phyloP scores from a whole-genome alignment of 2,797 vertebrate genomes.

The Galago senegalensis region DNA sequence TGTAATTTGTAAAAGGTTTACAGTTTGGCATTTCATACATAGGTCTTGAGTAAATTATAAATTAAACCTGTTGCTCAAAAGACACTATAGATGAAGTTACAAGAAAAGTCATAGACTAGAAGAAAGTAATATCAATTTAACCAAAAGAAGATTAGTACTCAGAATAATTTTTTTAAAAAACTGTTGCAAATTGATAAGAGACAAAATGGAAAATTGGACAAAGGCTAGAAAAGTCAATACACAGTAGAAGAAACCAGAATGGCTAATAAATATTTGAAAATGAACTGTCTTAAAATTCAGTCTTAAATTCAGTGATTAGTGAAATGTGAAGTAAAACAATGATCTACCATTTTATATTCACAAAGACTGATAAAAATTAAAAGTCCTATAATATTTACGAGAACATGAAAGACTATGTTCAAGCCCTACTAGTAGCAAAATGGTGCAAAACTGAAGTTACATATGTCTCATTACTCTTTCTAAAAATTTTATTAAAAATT shows the following conservation, averaged over 20 bases:
- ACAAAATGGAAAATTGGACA: slow-evolving; percentile 14
- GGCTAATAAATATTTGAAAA: slow-evolving; percentile 30
- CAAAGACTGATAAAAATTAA: slow-evolving; percentile 20
- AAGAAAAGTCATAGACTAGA: slow-evolving; percentile 3
- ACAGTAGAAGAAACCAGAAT: background rate
- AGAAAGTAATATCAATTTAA: slow-evolving; percentile 2
- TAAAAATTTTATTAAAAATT: background rate
- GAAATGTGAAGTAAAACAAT: slow-evolving; percentile 60
- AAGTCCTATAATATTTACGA: background rate
- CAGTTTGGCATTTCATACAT: slow-evolving; percentile 13
- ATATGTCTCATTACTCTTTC: background rate
- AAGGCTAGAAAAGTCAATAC: background rate
- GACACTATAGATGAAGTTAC: background rate
- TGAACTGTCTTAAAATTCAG: slow-evolving; percentile 45
- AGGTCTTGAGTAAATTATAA: slow-evolving; percentile 42
- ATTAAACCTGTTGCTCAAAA: slow-evolving; percentile 52
- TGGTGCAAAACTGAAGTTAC: background rate
- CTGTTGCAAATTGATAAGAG: slow-evolving; percentile 37
- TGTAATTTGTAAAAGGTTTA: slow-evolving; percentile 34
- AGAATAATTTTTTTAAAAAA: background rate
- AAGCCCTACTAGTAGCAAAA: background rate
- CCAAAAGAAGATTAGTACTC: slow-evolving; percentile 11
- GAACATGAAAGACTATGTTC: background rate
- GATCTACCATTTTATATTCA: background rate
- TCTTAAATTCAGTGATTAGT: slow-evolving; percentile 51